Conservation (phyloP, 2,113 vertebrate species). For the Butorides virescens region DNA sequence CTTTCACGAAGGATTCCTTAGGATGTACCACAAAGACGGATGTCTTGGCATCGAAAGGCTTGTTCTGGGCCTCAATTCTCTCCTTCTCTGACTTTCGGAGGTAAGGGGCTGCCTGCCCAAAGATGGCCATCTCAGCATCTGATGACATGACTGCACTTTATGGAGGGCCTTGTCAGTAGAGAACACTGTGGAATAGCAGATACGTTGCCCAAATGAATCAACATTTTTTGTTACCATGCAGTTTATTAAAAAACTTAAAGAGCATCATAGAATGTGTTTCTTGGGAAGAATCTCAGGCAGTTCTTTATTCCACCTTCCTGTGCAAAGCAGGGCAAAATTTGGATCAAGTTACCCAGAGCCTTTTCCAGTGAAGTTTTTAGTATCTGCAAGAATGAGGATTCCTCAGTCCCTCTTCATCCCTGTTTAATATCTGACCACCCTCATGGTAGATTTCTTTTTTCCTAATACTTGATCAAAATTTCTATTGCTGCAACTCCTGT, state of each 20-base stretch:
- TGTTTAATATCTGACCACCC: neutral
- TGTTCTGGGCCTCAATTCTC: slow-evolving; percentile 82
- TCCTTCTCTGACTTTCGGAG: slow-evolving; percentile 88
- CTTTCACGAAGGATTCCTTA: slow-evolving; percentile 55
- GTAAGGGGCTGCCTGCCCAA: slow-evolving; percentile 79
- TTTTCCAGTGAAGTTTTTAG: neutral
- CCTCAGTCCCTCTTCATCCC: neutral
- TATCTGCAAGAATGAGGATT: neutral
- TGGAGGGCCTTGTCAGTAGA: neutral
- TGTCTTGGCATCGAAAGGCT: slow-evolving; percentile 75
- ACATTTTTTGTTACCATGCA: neutral
- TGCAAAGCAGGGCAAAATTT: neutral
- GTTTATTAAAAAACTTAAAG: neutral
- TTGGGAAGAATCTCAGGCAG: neutral
- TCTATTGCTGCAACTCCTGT: accelerated
- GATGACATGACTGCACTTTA: slow-evolving; percentile 75
- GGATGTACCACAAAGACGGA: slow-evolving; percentile 71
- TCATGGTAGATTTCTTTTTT: neutral
- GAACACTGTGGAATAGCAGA: neutral
- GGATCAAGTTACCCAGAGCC: neutral
- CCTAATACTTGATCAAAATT: neutral
- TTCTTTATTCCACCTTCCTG: neutral
- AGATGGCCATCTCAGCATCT: slow-evolving; percentile 84
- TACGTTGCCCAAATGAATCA: neutral
- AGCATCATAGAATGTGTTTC: neutral